These are phyloP conservation scores for Mystacornis crossleyi DNA, from an alignment of 2,113 vertebrate species.

Conservation along the genomic window DNA sequence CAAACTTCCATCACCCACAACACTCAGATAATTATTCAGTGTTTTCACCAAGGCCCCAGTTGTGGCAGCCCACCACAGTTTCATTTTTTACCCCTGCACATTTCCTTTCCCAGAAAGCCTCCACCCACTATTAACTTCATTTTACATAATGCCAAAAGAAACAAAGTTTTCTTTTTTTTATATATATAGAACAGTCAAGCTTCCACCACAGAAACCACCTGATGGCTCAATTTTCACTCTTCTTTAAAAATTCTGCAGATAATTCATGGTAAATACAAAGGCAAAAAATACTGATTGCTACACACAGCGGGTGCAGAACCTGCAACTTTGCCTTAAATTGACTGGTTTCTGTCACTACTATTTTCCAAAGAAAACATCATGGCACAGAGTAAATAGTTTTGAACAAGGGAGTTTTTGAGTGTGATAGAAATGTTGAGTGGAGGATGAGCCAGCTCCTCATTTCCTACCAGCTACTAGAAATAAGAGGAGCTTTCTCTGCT, in stretches of 20 bases:
- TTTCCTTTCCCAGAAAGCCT: conserved; percentile 70
- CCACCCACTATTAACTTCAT: conserved; percentile 70
- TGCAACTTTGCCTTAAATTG: conserved; percentile 5
- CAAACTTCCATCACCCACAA: neutral
- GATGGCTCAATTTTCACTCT: conserved; percentile 55
- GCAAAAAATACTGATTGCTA: neutral
- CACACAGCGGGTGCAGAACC: neutral
- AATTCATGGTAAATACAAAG: conserved; percentile 26
- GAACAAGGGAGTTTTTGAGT: conserved; percentile 49
- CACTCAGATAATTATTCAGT: conserved; percentile 41
- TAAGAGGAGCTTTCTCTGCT: conserved; percentile 1
- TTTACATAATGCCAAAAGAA: conserved; percentile 71
- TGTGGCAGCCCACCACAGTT: conserved; percentile 33
- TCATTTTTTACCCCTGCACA: conserved; percentile 54
- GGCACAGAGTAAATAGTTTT: conserved; percentile 51
- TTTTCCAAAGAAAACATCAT: conserved; percentile 36
- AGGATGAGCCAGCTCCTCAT: neutral
- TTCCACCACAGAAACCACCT: conserved; percentile 51
- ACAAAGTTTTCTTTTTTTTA: conserved; percentile 43
- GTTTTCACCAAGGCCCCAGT: conserved; percentile 41
- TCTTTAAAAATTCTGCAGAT: conserved; percentile 14
- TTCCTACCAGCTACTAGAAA: conserved; percentile 17
- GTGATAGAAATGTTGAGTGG: neutral
- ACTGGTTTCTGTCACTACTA: neutral
- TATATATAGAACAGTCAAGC: neutral